Evolutionary conservation across 2,113 vertebrate species (phyloP).

Genomic region (Gasterosteus aculeatus): DNA sequence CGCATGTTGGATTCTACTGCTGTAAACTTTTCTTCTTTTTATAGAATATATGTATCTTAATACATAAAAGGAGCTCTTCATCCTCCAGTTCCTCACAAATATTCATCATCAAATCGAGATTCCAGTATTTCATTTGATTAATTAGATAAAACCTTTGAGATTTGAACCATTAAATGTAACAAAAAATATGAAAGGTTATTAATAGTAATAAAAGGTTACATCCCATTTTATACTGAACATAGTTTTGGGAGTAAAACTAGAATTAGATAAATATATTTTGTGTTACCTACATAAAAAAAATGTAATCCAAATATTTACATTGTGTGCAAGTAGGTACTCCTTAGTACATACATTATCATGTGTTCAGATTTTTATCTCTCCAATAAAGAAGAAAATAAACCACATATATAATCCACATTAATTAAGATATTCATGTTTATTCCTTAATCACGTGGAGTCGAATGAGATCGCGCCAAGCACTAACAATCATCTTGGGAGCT

Average conservation of each 20-base stretch:
- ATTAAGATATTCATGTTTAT: constrained; percentile 9
- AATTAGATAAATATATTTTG: background rate
- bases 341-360: background rate
- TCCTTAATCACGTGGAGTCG: constrained; percentile 43
- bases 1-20: background rate
- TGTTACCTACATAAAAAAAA: background rate
- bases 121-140: no score
- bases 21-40: no score
- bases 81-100: no score
- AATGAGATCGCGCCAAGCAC: constrained; percentile 42
- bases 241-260: no score
- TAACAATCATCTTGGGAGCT: constrained; percentile 61
- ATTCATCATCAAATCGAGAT: no score
- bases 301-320: background rate
- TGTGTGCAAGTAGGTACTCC: background rate
- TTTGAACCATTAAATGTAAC: no score
- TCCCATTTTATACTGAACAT: no score
- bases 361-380: background rate
- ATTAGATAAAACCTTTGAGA: no score
- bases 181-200: no score
- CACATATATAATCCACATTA: constrained; percentile 9
- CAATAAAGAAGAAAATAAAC: background rate
- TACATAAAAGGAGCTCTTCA: no score
- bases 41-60: no score
- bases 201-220: no score